Base-by-base conservation (phyloP, 2,888 invertebrate species). In the Pachliopta kotzebuea region DNA sequence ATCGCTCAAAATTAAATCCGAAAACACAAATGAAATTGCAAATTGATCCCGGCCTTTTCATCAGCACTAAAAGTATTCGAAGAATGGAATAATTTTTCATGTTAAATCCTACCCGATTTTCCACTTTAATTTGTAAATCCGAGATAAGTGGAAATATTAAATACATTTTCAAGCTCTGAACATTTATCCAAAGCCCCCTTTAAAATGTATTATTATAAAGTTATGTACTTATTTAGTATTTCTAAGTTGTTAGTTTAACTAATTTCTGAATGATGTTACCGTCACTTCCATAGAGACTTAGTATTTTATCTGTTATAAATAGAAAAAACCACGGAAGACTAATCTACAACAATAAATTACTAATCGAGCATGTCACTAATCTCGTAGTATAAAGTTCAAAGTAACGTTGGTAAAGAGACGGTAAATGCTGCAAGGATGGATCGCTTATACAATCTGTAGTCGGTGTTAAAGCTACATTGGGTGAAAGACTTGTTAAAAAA, bases 361-460 rank as follows among this genome's bases (percentile, higher is more conserved):
- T 55, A 56, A 56, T 49, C 21, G 55, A 37, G 54, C 42, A 24
- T 50, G 20, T 60, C 20, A 60, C 37, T 59, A 53, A 37, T 61
- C 55, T 49, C 20, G 57, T 57, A 42, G 52, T n/a, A n/a, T n/a
- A 45, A n/a, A 45, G n/a, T n/a, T 45, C 23, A 52, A n/a, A 63
- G 56, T 42, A 42, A 53, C 45, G 49, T 56, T 61, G 29, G 49
- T 56, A 29, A 45, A 56, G 20, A 6, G 49, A 29, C 42, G 29
- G 21, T 57, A 53, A 24, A 62, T 26, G 56, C 53, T 57, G 26
- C 0, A 26, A 26, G 26, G 37, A 50, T 57, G 26, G 37, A 50
- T 57, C 53, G 31, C 53, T 63, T n/a, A 21, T 53, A 53, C 57
- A 63, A 58, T 63, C 58, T 63, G 54, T 58, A 58, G 45, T 54